Evolutionary conservation across 2,113 vertebrate genomes (phyloP), one percentile per base, ranked within the genome.

Genomic region (Microcebus jonahi): DNA sequence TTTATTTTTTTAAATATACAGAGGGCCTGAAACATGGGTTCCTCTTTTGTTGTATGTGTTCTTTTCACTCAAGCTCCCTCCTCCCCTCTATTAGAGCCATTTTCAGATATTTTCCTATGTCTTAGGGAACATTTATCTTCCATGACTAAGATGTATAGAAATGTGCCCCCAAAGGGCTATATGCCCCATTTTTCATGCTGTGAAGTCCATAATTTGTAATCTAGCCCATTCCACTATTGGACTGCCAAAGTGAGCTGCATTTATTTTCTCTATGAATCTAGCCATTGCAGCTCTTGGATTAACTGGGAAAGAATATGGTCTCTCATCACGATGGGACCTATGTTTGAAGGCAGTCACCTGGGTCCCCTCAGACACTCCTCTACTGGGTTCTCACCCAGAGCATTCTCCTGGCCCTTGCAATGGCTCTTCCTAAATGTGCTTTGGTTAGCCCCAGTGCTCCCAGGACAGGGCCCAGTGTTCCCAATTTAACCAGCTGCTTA

Each of bases 391-490:
- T 80, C 15, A 21, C 0, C 1, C 8, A 14, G 18, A 7, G 27
- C 12, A 57, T 8, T 29, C 39, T 42, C 18, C 39, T 21, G 6
- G 11, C 11, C 20, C 6, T 63, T 36, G 23, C 3, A 23, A 5
- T 20, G 76, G 6, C 20, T 48, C 2, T 59, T 81, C 10, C 18
- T 65, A 50, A 59, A 39, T 2, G 1, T 3, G 21, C 20, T 39
- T 20, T 23, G 31, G 25, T 27, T 50, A 42, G 14, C 21, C 5
- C 39, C 13, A 17, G 9, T 14, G 17, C 20, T 70, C 6, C 21
- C 27, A 20, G 29, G 21, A 59, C 4, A 75, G 18, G 17, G 6
- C 9, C 8, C 0, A 2, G 1, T 29, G 23, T 77, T 77, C n/a
- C 39, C 2, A 0, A 18, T 39, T 27, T 59, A n/a, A 61, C 13